A percentile compares a stretch with the other conserved stretches of the same genome.
phyloP scores from a whole-genome alignment of 2,113 vertebrate species.

The Oophaga pumilio region DNA sequence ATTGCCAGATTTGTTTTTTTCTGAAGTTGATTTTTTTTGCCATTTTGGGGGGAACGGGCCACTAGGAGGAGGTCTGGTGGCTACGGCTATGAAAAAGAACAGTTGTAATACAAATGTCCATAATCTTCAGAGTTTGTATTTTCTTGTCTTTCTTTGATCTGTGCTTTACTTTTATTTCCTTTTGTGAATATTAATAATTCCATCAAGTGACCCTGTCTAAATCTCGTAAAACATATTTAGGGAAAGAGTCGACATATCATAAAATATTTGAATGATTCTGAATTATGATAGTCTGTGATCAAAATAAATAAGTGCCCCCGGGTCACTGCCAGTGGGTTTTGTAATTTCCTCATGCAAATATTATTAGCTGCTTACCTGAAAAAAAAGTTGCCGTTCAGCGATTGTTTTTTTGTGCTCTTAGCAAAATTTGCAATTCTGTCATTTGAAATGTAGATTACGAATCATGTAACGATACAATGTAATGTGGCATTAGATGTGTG shows the following conservation, averaged over 20 bases:
- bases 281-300: constrained; percentile 18
- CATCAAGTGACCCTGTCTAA: neutral
- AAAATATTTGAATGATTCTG: constrained; percentile 1
- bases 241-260: too few species aligned
- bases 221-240: neutral
- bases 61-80: too few species aligned
- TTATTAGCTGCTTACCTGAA: constrained; percentile 35
- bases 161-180: neutral
- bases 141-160: neutral
- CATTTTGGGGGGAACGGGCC: too few species aligned
- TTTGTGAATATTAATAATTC: neutral
- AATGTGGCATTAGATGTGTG: constrained; percentile 42
- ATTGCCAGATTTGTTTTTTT: too few species aligned
- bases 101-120: neutral
- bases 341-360: constrained; percentile 30
- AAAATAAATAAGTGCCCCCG: neutral
- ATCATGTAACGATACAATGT: constrained; percentile 45
- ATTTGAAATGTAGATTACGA: constrained; percentile 48
- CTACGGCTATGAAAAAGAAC: neutral
- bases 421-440: constrained; percentile 29
- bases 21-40: too few species aligned
- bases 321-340: neutral
- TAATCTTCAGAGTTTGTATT: neutral
- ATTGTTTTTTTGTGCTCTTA: neutral
- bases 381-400: constrained; percentile 2